Evolutionary conservation across 2,113 vertebrate genomes (phyloP), one percentile per base, ranked within the genome.

Genomic region (Neoarius graeffei): DNA sequence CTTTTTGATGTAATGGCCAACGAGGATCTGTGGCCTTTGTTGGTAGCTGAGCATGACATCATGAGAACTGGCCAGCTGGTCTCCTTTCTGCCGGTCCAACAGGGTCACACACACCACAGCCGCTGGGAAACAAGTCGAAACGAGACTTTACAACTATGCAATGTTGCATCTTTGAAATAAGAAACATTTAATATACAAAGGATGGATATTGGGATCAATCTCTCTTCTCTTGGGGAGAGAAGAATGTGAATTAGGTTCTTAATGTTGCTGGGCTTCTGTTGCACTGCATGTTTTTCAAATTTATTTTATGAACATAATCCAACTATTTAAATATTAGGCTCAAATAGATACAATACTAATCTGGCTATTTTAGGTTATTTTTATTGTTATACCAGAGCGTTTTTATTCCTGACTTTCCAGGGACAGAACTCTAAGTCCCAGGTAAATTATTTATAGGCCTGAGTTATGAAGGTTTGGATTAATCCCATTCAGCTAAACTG

Each of bases 41-140:
- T 99, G 95, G 89, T 96, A 99, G 82, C 92, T 92, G 0, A 82
- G 87, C n/a, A 99, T 95, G 48, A 98, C 89, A 0, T 98, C 96
- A 0, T 97, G 97, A 52, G 97, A 90, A 90, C 93, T 96, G 89
- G 3, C 94, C 90, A 99, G 91, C 91, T 99, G 98, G 92, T 99
- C 98, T 30, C 97, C 96, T 87, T 97, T 94, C 19, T 97, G 94
- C 0, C 98, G 96, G 92, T 99, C 95, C 91, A 99, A 93, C 20
- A 98, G 91, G 0, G 98, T 97, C 85, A 98, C 97, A 74, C 98
- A 99, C 81, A 99, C 97, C 85, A 99, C 97, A 0, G 97, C 98
- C 86, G 95, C 98, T 99, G 90, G 6, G 86, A 59, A 81, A 80
- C 13, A 27, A 56, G 76, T 17, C 2, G 7, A 17, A 57, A 80